Percentiles rank a stretch among this genome's conserved stretches.
Evolutionary conservation across 2,888 invertebrate genomes (phyloP).

Genomic region (Tetanocera ferruginea): DNA sequence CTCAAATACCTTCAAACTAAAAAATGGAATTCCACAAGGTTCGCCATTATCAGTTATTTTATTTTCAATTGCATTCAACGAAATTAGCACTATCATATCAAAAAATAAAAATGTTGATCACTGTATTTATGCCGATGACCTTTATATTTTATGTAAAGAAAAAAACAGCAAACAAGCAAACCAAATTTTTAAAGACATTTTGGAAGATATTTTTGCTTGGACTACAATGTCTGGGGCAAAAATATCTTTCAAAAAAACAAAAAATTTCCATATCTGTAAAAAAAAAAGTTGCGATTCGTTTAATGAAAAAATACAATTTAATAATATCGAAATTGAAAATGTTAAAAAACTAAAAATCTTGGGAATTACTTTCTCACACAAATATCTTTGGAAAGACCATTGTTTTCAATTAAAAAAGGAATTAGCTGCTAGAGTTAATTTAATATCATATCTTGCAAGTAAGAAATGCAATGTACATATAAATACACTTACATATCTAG

Average conservation of each 20-base stretch:
- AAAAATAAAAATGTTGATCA: slow-evolving; percentile 21
- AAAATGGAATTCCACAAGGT: slow-evolving; percentile 38
- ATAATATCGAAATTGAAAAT: not conserved
- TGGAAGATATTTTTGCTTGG: slow-evolving; percentile 31
- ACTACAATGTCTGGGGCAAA: slow-evolving; percentile 30
- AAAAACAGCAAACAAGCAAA: slow-evolving; percentile 6
- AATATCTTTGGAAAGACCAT: too few relatives aligned
- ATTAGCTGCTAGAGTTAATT: not conserved
- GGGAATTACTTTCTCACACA: not conserved
- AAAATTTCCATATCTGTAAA: slow-evolving; percentile 41
- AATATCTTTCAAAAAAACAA: slow-evolving; percentile 42
- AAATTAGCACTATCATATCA: slow-evolving; percentile 34
- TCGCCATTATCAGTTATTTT: slow-evolving; percentile 41
- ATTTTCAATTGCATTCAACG: slow-evolving; percentile 40
- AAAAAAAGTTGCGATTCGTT: not conserved
- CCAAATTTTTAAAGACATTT: slow-evolving; percentile 22
- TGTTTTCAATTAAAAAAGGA: not conserved
- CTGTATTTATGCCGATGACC: slow-evolving; percentile 42
- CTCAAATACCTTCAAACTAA: not conserved
- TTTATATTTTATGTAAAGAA: slow-evolving; percentile 38
- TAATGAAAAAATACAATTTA: not conserved
- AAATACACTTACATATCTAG: not conserved
- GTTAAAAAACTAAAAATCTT: too few relatives aligned
- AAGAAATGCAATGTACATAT: not conserved
- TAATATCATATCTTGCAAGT: not conserved